Conservation (phyloP, 2,113 vertebrate species). For the Campylorhamphus procurvoides region DNA sequence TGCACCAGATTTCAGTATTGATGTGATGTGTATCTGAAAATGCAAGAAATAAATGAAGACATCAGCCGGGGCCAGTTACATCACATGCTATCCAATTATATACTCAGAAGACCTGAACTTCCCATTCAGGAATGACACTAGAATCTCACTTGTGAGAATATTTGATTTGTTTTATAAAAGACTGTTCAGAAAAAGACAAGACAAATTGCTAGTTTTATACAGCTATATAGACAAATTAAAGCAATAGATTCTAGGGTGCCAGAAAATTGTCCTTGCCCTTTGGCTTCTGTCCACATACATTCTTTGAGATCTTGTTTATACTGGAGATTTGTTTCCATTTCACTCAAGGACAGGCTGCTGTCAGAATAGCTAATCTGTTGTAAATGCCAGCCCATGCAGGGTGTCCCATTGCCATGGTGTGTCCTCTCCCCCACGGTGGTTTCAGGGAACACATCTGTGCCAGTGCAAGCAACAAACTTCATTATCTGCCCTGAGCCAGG, state of each 20-base stretch:
- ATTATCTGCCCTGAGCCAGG: fast-evolving
- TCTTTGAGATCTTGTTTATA: not conserved
- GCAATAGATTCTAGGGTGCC: not conserved
- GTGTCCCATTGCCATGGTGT: not conserved
- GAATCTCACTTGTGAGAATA: not conserved
- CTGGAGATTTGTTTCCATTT: not conserved
- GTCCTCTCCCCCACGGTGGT: not conserved
- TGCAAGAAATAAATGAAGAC: not conserved
- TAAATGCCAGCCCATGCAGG: not conserved
- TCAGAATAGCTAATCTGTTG: not conserved
- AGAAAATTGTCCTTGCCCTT: not conserved
- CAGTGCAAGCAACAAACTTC: not conserved
- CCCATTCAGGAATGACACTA: not conserved
- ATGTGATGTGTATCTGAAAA: not conserved
- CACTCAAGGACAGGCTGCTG: not conserved
- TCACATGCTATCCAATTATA: not conserved
- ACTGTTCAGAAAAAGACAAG: not conserved
- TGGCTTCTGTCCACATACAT: not conserved
- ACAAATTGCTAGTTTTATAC: not conserved
- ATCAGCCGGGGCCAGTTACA: not conserved
- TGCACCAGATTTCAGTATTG: not conserved
- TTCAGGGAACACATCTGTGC: not conserved
- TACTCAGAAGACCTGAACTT: not conserved
- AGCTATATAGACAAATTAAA: slow-evolving; percentile 1
- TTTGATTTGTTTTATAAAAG: slow-evolving; percentile 10